These are phyloP conservation scores for Gallinago solitaria DNA, from an alignment of 2,797 vertebrate species.

Conservation along the genomic window DNA sequence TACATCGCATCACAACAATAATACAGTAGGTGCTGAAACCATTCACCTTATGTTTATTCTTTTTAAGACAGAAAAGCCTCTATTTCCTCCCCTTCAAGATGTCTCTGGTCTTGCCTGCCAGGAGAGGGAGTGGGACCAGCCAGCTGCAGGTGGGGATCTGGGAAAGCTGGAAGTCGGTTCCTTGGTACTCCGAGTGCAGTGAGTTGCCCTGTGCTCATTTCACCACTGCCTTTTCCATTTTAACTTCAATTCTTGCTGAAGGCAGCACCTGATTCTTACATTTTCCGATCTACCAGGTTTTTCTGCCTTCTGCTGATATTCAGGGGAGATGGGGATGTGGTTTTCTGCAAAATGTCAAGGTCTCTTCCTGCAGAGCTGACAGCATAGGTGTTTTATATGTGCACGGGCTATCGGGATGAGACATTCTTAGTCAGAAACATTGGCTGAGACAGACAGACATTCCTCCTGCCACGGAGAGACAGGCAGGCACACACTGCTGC, in stretches of 20 bases:
- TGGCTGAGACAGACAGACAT: slow-evolving; percentile 59
- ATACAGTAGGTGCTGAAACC: background rate
- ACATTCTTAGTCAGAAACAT: slow-evolving; percentile 41
- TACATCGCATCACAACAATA: background rate
- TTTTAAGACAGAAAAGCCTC: background rate
- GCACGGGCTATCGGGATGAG: slow-evolving; percentile 43
- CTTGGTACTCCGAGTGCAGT: background rate
- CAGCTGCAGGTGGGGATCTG: background rate
- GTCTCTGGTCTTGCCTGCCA: background rate
- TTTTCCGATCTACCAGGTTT: slow-evolving; percentile 2
- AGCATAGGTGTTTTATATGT: slow-evolving; percentile 46
- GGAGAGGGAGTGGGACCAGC: background rate
- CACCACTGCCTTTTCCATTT: background rate
- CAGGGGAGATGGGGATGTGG: background rate
- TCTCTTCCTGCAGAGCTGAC: slow-evolving; percentile 50
- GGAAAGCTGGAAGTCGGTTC: background rate
- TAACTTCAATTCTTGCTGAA: background rate
- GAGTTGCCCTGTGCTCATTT: background rate
- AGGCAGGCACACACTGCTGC: slow-evolving; percentile 48
- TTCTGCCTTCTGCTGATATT: slow-evolving; percentile 15
- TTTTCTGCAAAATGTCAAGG: slow-evolving; percentile 53
- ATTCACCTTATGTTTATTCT: background rate
- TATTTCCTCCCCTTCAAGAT: background rate
- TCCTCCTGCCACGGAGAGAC: slow-evolving; percentile 49
- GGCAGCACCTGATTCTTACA: background rate